Conservation (phyloP, 2,113 vertebrate genomes). For the Lagopus muta region DNA sequence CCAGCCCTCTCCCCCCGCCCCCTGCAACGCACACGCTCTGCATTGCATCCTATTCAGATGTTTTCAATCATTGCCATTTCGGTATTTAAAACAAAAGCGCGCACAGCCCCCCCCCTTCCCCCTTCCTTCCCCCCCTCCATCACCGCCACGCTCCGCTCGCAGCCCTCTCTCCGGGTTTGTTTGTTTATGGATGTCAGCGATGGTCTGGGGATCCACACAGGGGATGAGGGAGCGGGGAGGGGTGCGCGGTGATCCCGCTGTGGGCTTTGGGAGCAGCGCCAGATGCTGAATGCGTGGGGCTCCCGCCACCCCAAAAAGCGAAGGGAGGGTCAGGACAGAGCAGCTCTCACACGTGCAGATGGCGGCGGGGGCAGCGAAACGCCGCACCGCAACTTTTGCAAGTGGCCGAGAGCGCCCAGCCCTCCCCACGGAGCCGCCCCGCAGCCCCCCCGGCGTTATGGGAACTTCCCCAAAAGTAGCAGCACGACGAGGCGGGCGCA, state of each 20-base stretch:
- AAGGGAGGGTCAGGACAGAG: slow-evolving; percentile 58
- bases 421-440: neutral
- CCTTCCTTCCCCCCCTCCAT: no score
- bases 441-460: neutral
- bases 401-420: slow-evolving; percentile 37
- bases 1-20: slow-evolving; percentile 12
- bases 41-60: slow-evolving; percentile 58
- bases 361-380: slow-evolving; percentile 25
- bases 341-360: slow-evolving; percentile 60
- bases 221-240: no score
- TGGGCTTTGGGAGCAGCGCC: no score
- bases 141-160: neutral
- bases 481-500: neutral
- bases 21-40: slow-evolving; percentile 37
- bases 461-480: slow-evolving; percentile 55
- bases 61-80: slow-evolving; percentile 56
- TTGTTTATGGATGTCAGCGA: slow-evolving; percentile 30
- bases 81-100: slow-evolving; percentile 66
- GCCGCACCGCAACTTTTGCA: slow-evolving; percentile 55
- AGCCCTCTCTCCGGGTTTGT: slow-evolving; percentile 28
- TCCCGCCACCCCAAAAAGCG: neutral
- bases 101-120: neutral
- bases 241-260: no score
- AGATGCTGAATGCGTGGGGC: no score
- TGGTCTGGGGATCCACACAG: no score